Percentiles rank a stretch among this genome's conserved stretches.
Conservation (phyloP, 2,888 invertebrate genomes). For the Bibio marci region DNA sequence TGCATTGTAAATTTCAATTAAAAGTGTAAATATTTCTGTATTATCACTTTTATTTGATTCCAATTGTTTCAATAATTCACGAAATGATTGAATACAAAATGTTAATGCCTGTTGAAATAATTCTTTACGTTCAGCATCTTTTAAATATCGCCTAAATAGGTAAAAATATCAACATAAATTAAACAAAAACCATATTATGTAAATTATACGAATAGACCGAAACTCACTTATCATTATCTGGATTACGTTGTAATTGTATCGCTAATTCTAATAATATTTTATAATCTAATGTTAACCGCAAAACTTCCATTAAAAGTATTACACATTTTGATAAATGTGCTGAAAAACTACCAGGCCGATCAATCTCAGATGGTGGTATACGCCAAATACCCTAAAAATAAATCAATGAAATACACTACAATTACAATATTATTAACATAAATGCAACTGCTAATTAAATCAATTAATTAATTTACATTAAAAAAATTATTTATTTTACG, state of each 20-base stretch:
- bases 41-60: conserved; percentile 34
- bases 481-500: conserved; percentile 76
- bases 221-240: conserved; percentile 69
- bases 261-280: conserved; percentile 63
- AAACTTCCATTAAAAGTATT: conserved; percentile 60
- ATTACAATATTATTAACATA: background rate
- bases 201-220: background rate
- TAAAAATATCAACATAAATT: conserved; percentile 15
- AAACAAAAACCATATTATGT: background rate
- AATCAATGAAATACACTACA: conserved; percentile 1
- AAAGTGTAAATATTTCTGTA: conserved; percentile 31
- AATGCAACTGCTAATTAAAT: background rate
- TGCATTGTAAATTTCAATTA: conserved; percentile 43
- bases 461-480: conserved; percentile 37
- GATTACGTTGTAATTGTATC: conserved; percentile 57
- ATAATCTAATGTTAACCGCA: conserved; percentile 64
- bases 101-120: conserved; percentile 63
- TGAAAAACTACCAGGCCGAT: conserved; percentile 79
- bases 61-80: conserved; percentile 39
- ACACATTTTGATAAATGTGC: conserved; percentile 81
- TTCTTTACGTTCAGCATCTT: conserved; percentile 68
- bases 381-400: conserved; percentile 66
- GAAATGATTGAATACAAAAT: conserved; percentile 50
- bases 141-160: conserved; percentile 59
- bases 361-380: conserved; percentile 77